These are phyloP conservation scores for Psophia crepitans DNA, from an alignment of 2,113 vertebrate species.

Conservation along the genomic window DNA sequence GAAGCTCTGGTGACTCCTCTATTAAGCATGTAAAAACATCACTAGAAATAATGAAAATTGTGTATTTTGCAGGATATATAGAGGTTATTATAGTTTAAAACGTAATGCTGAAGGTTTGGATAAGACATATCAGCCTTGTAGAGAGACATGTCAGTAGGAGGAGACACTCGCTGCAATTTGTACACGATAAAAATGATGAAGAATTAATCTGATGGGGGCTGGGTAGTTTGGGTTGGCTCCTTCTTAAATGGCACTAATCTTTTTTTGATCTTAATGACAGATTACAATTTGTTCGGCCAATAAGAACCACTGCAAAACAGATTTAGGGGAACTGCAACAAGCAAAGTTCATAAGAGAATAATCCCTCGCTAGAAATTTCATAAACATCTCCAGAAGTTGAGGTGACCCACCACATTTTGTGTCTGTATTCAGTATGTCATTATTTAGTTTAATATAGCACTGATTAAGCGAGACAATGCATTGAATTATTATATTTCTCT, in stretches of 20 bases:
- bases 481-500: background rate
- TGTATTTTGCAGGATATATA: background rate
- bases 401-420: background rate
- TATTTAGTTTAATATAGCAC: background rate
- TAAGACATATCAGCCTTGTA: background rate
- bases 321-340: background rate
- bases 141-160: background rate
- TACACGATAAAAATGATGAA: background rate
- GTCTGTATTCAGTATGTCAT: background rate
- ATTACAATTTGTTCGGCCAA: constrained; percentile 2
- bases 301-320: constrained; percentile 10
- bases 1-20: background rate
- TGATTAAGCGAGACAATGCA: background rate
- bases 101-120: background rate
- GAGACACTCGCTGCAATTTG: background rate
- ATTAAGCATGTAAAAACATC: background rate
- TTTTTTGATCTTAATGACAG: background rate
- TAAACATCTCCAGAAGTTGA: background rate
- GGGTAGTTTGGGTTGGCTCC: background rate
- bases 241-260: background rate
- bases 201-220: background rate
- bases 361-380: background rate
- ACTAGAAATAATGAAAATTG: background rate
- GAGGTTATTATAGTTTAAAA: background rate
- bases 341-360: background rate